These are phyloP conservation scores for Brenthis daphne DNA, from an alignment of 2,888 invertebrate genomes.

Conservation along the genomic window DNA sequence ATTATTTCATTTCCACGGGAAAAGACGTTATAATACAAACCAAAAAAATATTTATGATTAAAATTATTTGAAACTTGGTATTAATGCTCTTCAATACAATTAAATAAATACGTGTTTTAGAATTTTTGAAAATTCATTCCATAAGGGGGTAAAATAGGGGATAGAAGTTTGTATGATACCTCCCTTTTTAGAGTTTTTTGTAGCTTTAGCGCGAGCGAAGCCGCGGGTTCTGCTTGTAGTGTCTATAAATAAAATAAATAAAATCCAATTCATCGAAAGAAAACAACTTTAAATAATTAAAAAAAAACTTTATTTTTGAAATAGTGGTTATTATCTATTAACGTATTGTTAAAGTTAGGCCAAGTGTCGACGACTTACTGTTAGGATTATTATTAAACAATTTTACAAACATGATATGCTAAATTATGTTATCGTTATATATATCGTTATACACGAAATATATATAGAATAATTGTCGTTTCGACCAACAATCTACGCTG, in stretches of 20 bases:
- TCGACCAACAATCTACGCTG: constrained; percentile 28
- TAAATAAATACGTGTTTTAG: too few relatives aligned
- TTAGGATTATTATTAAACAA: constrained; percentile 67
- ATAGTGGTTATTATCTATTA: constrained; percentile 82
- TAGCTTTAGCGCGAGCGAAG: too few relatives aligned
- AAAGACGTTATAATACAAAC: too few relatives aligned
- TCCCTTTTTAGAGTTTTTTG: too few relatives aligned
- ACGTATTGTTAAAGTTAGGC: constrained; percentile 78
- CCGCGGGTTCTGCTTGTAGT: background rate
- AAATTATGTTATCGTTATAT: constrained; percentile 49
- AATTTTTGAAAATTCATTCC: too few relatives aligned
- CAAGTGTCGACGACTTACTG: constrained; percentile 66
- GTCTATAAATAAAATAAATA: background rate
- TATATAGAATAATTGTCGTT: constrained; percentile 23
- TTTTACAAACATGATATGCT: constrained; percentile 78
- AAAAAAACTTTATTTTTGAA: constrained; percentile 79
- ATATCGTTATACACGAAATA: constrained; percentile 21
- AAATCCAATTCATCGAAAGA: constrained; percentile 3
- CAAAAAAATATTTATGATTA: too few relatives aligned
- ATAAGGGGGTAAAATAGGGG: too few relatives aligned
- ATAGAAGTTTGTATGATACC: too few relatives aligned
- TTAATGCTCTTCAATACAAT: too few relatives aligned
- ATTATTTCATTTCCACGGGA: too few relatives aligned
- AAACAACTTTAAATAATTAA: constrained; percentile 45
- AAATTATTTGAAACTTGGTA: too few relatives aligned